Evolutionary conservation across 2,797 vertebrate species (phyloP), one percentile per base, ranked within the genome.

Genomic region (Austrolebias charrua): DNA sequence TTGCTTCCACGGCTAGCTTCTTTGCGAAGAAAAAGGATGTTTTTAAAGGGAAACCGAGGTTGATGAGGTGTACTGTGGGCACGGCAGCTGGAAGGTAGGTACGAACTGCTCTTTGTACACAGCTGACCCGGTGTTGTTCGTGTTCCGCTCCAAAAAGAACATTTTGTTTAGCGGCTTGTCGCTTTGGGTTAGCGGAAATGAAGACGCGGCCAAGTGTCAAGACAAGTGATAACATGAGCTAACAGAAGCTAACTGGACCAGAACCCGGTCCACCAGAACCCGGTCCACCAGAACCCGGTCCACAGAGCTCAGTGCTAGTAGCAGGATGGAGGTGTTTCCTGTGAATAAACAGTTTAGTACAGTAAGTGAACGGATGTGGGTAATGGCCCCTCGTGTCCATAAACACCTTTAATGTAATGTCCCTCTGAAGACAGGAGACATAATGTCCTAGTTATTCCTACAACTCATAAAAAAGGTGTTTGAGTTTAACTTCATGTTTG

Each of bases 41-140:
- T 86, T 86, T 82, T 84, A 84, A 87, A 89, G 80, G 85, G 88
- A 89, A 86, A 87, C 67, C 85, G 86, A 90, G 89, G 86, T 89
- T 90, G 89, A 82, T 69, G 80, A 72, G 83, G 77, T 84, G 56
- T 69, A 80, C 48, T 73, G 62, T 69, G 75, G 78, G 66, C 68
- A 43, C 43, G 76, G 82, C 80, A n/a, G 81, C 75, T 63, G 63
- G 82, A 75, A 79, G 90, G 90, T 89, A 86, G 31, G 90, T 79
- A 35, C 9, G 10, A 7, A 33, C 13, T 47, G 16, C 0, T 48
- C 24, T 56, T 24, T 60, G 1, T 16, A 6, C 8, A 2, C 4
- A 4, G 2, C 54, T 44, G 20, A 14, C 2, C 1, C 19, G 0
- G 1, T 19, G 6, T 0, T 3, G 15, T 16, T 38, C 0, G 16